Evolutionary conservation across 2,888 invertebrate species (phyloP), one percentile per base, ranked within the genome.

Genomic region (Nephrotoma guestfalica): DNA sequence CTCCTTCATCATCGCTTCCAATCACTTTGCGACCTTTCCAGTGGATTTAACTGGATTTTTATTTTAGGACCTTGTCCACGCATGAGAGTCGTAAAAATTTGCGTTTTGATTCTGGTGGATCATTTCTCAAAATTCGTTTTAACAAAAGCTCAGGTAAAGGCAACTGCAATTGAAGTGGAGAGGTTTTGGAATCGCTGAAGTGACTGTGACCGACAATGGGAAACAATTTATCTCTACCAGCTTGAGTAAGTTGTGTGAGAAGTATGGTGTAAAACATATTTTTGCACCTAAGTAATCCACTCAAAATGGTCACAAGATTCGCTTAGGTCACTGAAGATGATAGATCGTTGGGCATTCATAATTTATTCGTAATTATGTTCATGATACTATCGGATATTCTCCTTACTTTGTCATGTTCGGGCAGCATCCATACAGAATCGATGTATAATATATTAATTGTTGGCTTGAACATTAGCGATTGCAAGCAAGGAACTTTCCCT

Each of bases 341-440:
- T n/a, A n/a, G 15, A 6, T 83, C 43, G 4, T 85, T 85, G 86
- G 85, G 42, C 9, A 41, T n/a, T 6, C 6, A 85, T 57, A n/a
- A 85, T 6, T 47, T 4, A 13, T 86, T 6, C 51, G 85, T 86
- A 87, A 87, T 86, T 41, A 71, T 40, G 57, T 86, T 57, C 86
- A 86, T 43, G 86, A 41, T 9, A 41, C 45, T 15, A 83, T 43
- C 30, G 86, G 86, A 83, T 87, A 57, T 86, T 87, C 18, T 47
- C 86, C 86, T 85, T 87, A 86, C 86, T 88, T 87, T 86, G 47
- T 83, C 85, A 85, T 88, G 86, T 87, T 87, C 71, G 86, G 87
- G 6, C 83, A 83, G 7, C 83, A 83, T 83, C 15, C 0, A 1
- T 83, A 7, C 83, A 83, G 40, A 15, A 83, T 40, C 18, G 30